Evolutionary conservation across 2,888 invertebrate species (phyloP).

Genomic region (Macropis europaea): DNA sequence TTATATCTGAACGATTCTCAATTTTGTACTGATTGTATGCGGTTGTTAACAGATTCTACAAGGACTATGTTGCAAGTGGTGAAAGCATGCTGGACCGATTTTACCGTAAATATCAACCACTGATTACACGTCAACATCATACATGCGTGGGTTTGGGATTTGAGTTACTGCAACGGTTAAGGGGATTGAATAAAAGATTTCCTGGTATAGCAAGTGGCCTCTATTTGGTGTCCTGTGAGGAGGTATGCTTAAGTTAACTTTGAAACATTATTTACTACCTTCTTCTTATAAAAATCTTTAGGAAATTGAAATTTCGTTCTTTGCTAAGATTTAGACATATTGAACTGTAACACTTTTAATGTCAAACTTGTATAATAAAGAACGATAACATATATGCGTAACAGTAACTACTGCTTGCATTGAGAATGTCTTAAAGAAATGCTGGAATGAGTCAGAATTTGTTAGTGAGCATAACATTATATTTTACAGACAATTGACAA

Average conservation of each 20-base stretch:
- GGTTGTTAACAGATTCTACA: constrained; percentile 81
- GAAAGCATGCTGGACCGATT: constrained; percentile 86
- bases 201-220: constrained; percentile 85
- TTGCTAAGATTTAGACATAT: no score
- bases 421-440: no score
- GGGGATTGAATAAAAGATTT: constrained; percentile 83
- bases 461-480: constrained; percentile 17
- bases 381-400: no score
- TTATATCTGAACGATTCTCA: background rate
- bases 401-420: no score
- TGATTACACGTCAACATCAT: constrained; percentile 88
- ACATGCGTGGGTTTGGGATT: constrained; percentile 95
- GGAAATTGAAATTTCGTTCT: no score
- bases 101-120: constrained; percentile 89
- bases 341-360: no score
- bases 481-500: constrained; percentile 78
- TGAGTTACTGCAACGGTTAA: constrained; percentile 87
- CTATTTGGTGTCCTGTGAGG: constrained; percentile 93
- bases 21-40: constrained; percentile 81
- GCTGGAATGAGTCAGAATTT: no score
- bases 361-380: no score
- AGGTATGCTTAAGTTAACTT: constrained; percentile 81
- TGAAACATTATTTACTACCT: no score
- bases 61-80: constrained; percentile 82
- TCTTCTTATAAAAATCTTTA: no score